Conservation (phyloP, 2,113 vertebrate species). For the Lagopus muta region DNA sequence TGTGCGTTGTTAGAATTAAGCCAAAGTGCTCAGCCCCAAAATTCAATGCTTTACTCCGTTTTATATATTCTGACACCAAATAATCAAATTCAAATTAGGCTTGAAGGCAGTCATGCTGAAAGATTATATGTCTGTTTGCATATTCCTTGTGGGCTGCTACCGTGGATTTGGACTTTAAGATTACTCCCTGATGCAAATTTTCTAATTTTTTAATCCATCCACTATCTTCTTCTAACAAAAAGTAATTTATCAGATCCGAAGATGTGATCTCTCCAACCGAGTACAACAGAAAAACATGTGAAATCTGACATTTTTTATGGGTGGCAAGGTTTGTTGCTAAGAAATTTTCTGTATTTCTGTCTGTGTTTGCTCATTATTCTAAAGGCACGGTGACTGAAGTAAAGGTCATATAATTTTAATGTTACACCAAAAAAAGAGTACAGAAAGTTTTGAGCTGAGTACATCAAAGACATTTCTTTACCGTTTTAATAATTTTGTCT, state of each 20-base stretch:
- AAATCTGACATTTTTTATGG: not conserved
- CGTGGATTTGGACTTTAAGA: not conserved
- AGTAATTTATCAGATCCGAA: not conserved
- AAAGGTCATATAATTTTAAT: constrained; percentile 5
- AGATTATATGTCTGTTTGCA: not conserved
- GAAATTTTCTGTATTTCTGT: constrained; percentile 40
- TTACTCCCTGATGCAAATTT: not conserved
- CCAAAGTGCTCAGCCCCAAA: not conserved
- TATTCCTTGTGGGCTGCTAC: not conserved
- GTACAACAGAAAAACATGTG: not conserved
- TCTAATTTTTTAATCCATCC: not conserved
- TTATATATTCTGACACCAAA: not conserved
- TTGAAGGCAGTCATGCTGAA: not conserved
- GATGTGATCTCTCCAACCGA: not conserved
- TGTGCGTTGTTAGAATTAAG: not conserved
- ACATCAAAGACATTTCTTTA: not conserved
- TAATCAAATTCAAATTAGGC: not conserved
- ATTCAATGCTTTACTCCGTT: not conserved
- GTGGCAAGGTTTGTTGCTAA: not conserved
- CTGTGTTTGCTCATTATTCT: constrained; percentile 12
- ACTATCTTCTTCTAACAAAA: not conserved
- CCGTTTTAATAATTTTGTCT: not conserved
- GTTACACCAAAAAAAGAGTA: not conserved
- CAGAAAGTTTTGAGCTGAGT: constrained; percentile 3
- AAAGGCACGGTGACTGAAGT: not conserved